Evolutionary conservation across 2,113 vertebrate genomes (phyloP), one percentile per base, ranked within the genome.

Genomic region (Gila orcuttii): DNA sequence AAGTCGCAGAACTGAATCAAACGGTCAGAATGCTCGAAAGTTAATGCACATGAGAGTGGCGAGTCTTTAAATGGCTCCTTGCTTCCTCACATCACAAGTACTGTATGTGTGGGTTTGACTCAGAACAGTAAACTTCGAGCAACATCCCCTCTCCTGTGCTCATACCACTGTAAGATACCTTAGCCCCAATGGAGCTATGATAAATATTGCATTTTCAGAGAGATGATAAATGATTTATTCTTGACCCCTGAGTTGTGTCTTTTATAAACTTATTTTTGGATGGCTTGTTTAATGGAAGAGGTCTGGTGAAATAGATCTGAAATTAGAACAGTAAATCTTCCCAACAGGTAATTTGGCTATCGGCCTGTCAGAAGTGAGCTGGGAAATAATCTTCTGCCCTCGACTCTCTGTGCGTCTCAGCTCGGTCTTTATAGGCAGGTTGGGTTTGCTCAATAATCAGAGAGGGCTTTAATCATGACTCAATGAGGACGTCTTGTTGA

Each of bases 271-370:
- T 15, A 6, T 76, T 82, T 59, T 69, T 23, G 25, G 62, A 81
- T 60, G 50, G 36, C 10, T 57, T 50, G 28, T 79, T 81, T 76
- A 45, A 62, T 33, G 80, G 45, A 69, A 23, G 55, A 59, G 15
- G 57, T 62, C 64, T 31, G 52, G 33, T 42, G 69, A 84, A 81
- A 83, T 50, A 81, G 66, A 28, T 64, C 47, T 82, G 59, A 84
- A 86, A 86, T 75, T 81, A 80, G 17, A 71, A 47, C 62, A 76
- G 42, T 75, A 86, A 84, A 85, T 88, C 77, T 86, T 64, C 55
- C 42, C 50, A 71, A 31, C 17, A 60, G 50, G 31, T 86, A 39
- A 60, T 71, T 77, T 85, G 87, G 45, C 55, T 52, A 52, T 33
- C 62, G 23, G 15, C 23, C 33, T 85, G 79, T 87, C 71, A 73